Base-by-base conservation (phyloP, 1,140 invertebrate species). In the Manduca sexta region DNA sequence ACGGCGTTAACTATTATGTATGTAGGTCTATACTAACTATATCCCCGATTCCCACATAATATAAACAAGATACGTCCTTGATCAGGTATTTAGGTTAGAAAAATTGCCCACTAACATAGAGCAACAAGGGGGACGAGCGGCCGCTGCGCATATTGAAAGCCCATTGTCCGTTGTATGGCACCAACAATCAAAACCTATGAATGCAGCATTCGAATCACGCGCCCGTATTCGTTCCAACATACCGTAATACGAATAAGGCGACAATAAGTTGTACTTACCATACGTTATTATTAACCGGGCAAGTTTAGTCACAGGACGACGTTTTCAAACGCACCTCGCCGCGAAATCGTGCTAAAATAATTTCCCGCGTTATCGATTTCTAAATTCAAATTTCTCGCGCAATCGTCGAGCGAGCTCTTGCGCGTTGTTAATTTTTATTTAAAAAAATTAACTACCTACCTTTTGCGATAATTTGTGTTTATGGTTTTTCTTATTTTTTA, bases 201-300 rank as follows among this genome's bases (percentile, higher is more conserved):
- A 38, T 51, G 56, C 48, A 56, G 56, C 54, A 83, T 82, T 80
- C 78, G 52, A 48, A 74, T 74, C 78, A 80, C 76, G 76, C 63
- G 48, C 44, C 42, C 56, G 80, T 81, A 82, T 84, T 79, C 64
- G 71, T 74, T 82, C 75, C 78, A 77, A 77, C 78, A 73, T 84
- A 82, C 78, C 78, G 81, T 84, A 80, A 74, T 47, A 74, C 69
- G 62, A 71, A 76, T 74, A 77, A 70, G 74, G 76, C 64, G 62
- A 70, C 75, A 77, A 73, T 78, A 72, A 66, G 60, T 30, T 48
- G 46, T 46, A 33, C 50, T 49, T 35, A 64, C 52, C 52, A 29
- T 63, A 78, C 62, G 62, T 66, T 75, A 76, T 78, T 75, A 78
- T 77, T 74, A 71, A 53, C 62, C 51, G 38, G 41, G 45, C 56